These are phyloP conservation scores for Corynorhinus townsendii DNA, from an alignment of 2,113 vertebrate species.

Conservation along the genomic window DNA sequence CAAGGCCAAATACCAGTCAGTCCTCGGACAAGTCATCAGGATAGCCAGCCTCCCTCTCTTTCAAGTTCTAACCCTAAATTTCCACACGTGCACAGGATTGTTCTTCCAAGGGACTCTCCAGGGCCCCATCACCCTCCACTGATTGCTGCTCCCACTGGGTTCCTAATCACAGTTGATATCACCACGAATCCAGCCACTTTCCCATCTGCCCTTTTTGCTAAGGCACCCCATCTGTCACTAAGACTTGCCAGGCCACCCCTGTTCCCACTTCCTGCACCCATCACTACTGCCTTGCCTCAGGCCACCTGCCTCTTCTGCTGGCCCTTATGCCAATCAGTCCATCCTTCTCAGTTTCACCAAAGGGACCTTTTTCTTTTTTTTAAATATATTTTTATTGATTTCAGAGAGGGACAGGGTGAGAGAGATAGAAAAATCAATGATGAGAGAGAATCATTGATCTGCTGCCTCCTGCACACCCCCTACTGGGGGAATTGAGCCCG, in stretches of 20 bases:
- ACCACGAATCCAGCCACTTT: background rate
- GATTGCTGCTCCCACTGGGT: background rate
- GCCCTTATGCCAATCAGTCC: background rate
- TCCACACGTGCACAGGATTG: background rate
- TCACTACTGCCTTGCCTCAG: background rate
- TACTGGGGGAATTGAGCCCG: too few species aligned
- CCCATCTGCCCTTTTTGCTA: background rate
- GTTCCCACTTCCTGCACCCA: background rate
- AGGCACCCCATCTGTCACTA: background rate
- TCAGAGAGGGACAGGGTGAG: too few species aligned
- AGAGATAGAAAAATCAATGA: too few species aligned
- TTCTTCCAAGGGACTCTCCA: background rate
- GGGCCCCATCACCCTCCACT: background rate
- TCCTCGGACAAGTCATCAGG: background rate
- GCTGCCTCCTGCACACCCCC: too few species aligned
- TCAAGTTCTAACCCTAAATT: background rate
- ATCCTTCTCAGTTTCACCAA: background rate
- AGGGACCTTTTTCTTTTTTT: background rate
- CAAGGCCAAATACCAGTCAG: background rate
- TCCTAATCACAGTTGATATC: background rate
- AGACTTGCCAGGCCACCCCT: background rate
- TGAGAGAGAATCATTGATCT: too few species aligned
- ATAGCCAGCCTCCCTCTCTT: background rate
- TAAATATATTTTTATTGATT: too few species aligned
- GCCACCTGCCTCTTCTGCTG: background rate